Percentiles rank a stretch among this genome's conserved stretches.
These are phyloP conservation scores for Halichondria panicea DNA, from an alignment of 37 sponge, comb jelly and placozoan species.

Conservation along the genomic window DNA sequence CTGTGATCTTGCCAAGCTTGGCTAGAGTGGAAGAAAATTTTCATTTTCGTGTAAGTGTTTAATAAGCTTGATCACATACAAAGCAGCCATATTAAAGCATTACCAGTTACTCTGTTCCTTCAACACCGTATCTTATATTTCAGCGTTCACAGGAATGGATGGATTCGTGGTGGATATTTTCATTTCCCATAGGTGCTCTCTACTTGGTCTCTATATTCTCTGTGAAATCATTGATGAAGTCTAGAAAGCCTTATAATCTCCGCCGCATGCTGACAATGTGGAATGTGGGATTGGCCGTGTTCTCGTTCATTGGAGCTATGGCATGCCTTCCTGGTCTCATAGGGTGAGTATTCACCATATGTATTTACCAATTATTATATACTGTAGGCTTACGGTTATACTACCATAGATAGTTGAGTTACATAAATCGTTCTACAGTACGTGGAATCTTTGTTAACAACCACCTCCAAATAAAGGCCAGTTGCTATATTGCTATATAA, in stretches of 20 bases:
- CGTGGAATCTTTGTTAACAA: no score
- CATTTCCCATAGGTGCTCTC: conserved; percentile 22
- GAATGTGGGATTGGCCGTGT: conserved; percentile 75
- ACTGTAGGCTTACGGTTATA: neutral
- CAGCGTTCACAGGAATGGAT: conserved; percentile 7
- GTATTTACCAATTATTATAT: neutral
- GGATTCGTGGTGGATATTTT: conserved; percentile 15
- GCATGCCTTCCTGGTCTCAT: conserved; percentile 24
- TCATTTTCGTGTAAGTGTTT: conserved; percentile 2
- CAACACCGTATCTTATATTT: neutral
- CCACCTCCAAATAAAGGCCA: no score
- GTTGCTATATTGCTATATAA: no score
- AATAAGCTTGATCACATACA: no score
- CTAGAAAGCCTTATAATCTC: conserved; percentile 47
- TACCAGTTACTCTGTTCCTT: neutral
- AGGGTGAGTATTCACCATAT: neutral
- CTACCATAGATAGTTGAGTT: no score
- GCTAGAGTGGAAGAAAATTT: neutral
- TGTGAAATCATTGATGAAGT: conserved; percentile 63
- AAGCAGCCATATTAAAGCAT: no score
- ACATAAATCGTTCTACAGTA: no score
- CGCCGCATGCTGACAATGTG: conserved; percentile 55
- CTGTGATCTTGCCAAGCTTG: neutral
- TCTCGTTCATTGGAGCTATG: conserved; percentile 56
- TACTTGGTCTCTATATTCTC: conserved; percentile 61